These are phyloP conservation scores for Otis tarda DNA, from an alignment of 2,113 vertebrate species.

Conservation along the genomic window DNA sequence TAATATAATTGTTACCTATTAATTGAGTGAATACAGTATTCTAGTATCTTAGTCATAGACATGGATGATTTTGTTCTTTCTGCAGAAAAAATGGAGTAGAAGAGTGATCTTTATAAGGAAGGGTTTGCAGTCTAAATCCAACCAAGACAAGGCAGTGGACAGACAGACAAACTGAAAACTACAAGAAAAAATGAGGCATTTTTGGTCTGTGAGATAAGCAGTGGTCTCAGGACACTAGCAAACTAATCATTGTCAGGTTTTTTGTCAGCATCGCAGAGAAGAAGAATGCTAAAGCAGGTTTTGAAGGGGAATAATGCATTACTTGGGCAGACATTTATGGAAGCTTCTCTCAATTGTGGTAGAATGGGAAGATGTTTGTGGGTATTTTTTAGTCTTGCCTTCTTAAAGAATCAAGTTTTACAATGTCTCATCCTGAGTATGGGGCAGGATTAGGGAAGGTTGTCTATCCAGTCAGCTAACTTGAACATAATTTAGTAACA, in stretches of 20 bases:
- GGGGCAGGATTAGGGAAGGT: not conserved
- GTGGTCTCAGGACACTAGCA: not conserved
- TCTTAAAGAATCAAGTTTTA: not conserved
- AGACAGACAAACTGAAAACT: not conserved
- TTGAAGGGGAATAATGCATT: not conserved
- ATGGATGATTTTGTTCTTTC: not conserved
- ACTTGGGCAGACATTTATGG: not conserved
- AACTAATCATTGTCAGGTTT: not conserved
- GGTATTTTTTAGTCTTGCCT: not conserved
- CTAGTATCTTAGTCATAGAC: not conserved
- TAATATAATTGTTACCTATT: not conserved
- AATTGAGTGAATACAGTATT: not conserved
- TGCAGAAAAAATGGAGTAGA: not conserved
- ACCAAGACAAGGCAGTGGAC: not conserved
- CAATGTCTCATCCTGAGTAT: not conserved
- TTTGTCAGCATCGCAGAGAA: not conserved
- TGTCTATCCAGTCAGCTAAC: not conserved
- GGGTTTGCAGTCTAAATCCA: not conserved
- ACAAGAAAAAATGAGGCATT: not conserved
- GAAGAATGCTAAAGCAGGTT: not conserved
- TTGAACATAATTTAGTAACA: not conserved
- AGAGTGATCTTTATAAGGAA: not conserved
- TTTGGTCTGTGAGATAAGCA: not conserved
- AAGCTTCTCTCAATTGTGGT: not conserved
- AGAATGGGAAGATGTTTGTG: not conserved